Conservation (phyloP, 2,888 invertebrate species). For the Pachliopta kotzebuea region DNA sequence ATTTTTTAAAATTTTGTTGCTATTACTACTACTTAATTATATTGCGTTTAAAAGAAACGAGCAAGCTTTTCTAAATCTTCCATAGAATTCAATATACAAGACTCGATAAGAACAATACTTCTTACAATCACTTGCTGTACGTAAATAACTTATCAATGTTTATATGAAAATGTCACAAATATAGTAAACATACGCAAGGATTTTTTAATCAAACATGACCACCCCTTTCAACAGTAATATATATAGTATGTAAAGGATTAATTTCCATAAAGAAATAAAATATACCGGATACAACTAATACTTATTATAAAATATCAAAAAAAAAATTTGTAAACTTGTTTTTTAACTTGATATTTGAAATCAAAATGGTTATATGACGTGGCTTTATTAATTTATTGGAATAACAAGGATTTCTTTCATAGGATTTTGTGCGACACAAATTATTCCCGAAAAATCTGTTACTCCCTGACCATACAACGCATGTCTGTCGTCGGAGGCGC, state of each 20-base stretch:
- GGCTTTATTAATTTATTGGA: background rate
- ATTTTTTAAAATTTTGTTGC: no score
- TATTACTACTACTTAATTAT: no score
- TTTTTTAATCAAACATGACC: constrained; percentile 3
- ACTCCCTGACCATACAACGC: constrained; percentile 1
- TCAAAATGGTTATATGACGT: background rate
- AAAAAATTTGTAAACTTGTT: background rate
- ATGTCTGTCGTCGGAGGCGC: constrained; percentile 41
- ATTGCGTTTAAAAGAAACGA: no score
- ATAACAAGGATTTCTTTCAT: background rate
- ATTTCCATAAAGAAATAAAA: background rate
- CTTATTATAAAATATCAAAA: background rate
- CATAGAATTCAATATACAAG: constrained; percentile 5
- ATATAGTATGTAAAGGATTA: no score
- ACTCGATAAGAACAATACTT: constrained; percentile 13
- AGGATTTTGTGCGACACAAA: no score
- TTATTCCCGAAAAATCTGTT: background rate
- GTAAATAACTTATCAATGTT: constrained; percentile 23
- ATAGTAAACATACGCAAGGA: constrained; percentile 12
- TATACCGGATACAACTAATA: background rate
- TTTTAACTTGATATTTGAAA: background rate
- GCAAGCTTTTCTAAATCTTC: background rate
- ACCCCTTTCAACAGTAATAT: no score
- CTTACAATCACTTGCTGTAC: constrained; percentile 11
- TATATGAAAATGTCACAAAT: constrained; percentile 19